Evolutionary conservation across 2,888 invertebrate genomes (phyloP).

Genomic region (Mimas tiliae): DNA sequence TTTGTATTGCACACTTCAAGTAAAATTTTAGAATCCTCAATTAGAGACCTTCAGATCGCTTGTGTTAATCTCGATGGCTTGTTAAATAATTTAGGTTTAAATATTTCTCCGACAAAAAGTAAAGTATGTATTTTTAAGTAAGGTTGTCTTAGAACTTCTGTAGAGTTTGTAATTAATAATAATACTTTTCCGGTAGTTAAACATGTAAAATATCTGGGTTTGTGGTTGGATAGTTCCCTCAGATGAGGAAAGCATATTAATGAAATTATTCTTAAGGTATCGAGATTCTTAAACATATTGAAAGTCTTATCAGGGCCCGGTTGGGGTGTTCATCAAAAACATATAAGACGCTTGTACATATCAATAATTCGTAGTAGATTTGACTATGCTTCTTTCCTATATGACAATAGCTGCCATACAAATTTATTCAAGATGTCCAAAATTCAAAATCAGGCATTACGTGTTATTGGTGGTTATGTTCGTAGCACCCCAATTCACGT

Average conservation of each 20-base stretch:
- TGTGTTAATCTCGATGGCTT: not conserved
- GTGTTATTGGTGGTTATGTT: no score
- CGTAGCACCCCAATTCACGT: no score
- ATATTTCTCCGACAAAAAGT: slow-evolving; percentile 13
- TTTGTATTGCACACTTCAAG: not conserved
- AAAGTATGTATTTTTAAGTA: slow-evolving; percentile 22
- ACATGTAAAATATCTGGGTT: no score
- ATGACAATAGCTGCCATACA: slow-evolving; percentile 2
- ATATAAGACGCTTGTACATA: no score
- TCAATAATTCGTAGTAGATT: no score
- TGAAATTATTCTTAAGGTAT: not conserved
- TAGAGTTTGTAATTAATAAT: not conserved
- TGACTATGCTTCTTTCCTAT: no score
- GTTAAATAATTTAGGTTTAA: no score
- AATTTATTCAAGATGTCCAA: slow-evolving; percentile 21
- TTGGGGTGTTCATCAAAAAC: no score
- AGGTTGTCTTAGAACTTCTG: not conserved
- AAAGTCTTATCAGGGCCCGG: no score
- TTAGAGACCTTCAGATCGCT: not conserved
- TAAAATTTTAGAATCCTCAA: not conserved
- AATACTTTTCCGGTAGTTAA: not conserved
- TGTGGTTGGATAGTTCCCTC: slow-evolving; percentile 14
- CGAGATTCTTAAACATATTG: no score
- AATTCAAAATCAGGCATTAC: no score
- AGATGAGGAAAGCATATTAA: slow-evolving; percentile 24